Evolutionary conservation across 2,797 vertebrate species (phyloP), one percentile per base, ranked within the genome.

Genomic region (Ciconia nigra): DNA sequence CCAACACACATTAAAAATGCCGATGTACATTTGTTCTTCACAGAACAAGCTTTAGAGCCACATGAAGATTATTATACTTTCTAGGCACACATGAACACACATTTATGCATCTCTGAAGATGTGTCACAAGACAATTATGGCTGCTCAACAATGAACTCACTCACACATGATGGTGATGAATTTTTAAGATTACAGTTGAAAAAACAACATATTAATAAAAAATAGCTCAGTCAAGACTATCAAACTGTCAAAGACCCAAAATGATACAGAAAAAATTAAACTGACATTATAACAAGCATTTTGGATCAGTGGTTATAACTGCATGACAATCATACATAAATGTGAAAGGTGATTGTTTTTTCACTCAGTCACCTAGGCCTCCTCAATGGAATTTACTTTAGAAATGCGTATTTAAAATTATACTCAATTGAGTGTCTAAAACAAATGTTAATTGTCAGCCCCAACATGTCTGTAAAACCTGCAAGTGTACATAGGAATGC

Each of bases 301-400:
- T 95, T 87, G 83, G 65, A 93, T 96, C 71, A 90, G 86, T 90
- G 80, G 85, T 46, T 79, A 65, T 90, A 95, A 87, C 11, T 81
- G 49, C 72, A 92, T 79, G 87, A 91, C 71, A 87, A 87, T 25
- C 76, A 84, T 49, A 96, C 88, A 80, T 46, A 93, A 87, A 93
- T 37, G 89, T 89, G 88, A 95, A 95, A 93, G 71, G 88, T 92
- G 88, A 93, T 93, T 74, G 13, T 8, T 74, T 86, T 93, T 96
- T 95, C 90, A 97, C 96, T 97, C 97, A 98, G 97, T 97, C 97
- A 98, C 97, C 96, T 95, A 91, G 95, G 89, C 97, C 97, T 97
- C 93, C 91, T 94, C 89, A 96, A 73, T 58, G 29, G 37, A 85
- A 92, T 91, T 93, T 80, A 73, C 52, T 94, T 96, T 87, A 73